A percentile compares a stretch with the other conserved stretches of the same genome.
phyloP scores from a whole-genome alignment of 2,113 vertebrate genomes.

The Bos javanicus region DNA sequence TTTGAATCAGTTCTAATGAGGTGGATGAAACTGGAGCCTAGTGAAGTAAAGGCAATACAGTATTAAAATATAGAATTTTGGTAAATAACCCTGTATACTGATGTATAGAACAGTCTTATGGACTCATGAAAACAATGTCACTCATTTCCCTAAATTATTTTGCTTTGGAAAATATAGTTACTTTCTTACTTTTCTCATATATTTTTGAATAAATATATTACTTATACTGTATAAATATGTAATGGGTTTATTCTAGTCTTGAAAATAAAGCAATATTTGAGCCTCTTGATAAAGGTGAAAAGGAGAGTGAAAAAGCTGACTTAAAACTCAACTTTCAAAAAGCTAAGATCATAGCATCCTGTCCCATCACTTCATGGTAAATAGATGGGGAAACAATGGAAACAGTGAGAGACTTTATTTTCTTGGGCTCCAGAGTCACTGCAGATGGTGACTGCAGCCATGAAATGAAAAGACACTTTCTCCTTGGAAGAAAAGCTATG shows the following conservation, averaged over 20 bases:
- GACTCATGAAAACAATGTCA: background rate
- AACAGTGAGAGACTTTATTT: background rate
- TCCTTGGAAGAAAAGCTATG: background rate
- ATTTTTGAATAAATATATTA: background rate
- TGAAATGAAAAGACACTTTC: background rate
- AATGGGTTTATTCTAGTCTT: background rate
- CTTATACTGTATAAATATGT: background rate
- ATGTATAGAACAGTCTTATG: too few relatives aligned
- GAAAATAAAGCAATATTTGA: background rate
- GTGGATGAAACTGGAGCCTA: too few relatives aligned
- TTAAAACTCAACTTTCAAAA: background rate
- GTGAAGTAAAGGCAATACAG: too few relatives aligned
- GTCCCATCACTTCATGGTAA: background rate
- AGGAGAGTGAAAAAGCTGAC: background rate
- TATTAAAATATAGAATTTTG: too few relatives aligned
- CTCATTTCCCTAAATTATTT: background rate
- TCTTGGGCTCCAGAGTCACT: background rate
- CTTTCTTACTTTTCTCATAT: background rate
- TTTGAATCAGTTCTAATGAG: too few relatives aligned
- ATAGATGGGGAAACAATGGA: background rate
- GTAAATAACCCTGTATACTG: too few relatives aligned
- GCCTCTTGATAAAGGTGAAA: background rate
- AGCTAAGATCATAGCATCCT: background rate
- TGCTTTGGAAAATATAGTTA: background rate
- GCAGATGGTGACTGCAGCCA: background rate